Conservation (phyloP, 2,113 vertebrate species). For the Rhegmatorhina hoffmannsi region DNA sequence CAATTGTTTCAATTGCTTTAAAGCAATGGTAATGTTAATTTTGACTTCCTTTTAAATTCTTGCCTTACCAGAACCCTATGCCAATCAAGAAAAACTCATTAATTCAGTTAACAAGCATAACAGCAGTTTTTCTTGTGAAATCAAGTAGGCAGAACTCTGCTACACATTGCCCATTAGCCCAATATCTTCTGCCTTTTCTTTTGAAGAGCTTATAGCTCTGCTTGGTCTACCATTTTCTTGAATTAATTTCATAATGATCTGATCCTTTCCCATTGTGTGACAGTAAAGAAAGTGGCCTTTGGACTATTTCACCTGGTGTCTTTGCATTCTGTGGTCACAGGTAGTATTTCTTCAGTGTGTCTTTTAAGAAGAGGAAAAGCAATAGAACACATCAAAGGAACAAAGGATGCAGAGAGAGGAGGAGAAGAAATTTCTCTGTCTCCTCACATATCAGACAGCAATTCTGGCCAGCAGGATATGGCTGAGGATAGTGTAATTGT, state of each 20-base stretch:
- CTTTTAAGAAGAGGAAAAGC: neutral
- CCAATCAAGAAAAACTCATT: conserved; percentile 53
- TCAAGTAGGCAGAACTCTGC: conserved; percentile 39
- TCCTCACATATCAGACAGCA: neutral
- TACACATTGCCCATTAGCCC: neutral
- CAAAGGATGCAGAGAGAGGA: neutral
- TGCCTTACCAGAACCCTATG: conserved; percentile 22
- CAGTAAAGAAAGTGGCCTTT: neutral
- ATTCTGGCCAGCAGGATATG: neutral
- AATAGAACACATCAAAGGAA: neutral
- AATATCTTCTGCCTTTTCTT: neutral
- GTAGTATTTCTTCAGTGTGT: neutral
- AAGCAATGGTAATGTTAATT: neutral
- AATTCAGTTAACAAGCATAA: conserved; percentile 49
- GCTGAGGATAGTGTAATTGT: neutral
- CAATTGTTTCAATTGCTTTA: conserved; percentile 46
- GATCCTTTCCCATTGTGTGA: neutral
- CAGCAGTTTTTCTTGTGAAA: conserved; percentile 51
- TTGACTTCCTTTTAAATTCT: conserved; percentile 29
- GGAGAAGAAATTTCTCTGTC: neutral
- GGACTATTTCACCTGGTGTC: neutral
- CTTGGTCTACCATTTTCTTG: neutral
- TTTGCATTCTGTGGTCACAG: neutral
- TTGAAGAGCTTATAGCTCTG: neutral
- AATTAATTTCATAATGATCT: neutral